Evolutionary conservation across 1,140 invertebrate species (phyloP).

Genomic region (Heliconius nattereri): DNA sequence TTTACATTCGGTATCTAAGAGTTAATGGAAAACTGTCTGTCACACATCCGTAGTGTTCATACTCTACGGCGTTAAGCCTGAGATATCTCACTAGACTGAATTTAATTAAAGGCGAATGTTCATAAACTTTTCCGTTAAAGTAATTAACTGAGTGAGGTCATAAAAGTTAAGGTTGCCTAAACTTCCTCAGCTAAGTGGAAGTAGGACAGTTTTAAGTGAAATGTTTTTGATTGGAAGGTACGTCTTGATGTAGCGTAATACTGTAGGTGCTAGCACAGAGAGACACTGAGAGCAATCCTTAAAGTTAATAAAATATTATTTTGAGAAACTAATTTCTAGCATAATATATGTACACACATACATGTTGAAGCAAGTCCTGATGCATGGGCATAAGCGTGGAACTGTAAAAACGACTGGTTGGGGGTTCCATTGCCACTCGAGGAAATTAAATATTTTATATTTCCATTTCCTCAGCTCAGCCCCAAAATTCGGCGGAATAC

Average conservation of each 20-base stretch:
- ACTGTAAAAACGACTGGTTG: too few species aligned
- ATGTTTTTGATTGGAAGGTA: conserved; percentile 7
- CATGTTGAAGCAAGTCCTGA: too few species aligned
- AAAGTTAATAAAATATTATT: too few species aligned
- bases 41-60: conserved; percentile 32
- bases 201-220: conserved; percentile 8
- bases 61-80: conserved; percentile 32
- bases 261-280: too few species aligned
- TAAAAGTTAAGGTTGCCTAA: conserved; percentile 34
- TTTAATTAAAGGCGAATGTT: conserved; percentile 34
- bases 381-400: too few species aligned
- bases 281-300: too few species aligned
- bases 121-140: conserved; percentile 31
- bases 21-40: conserved; percentile 41
- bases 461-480: too few species aligned
- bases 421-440: too few species aligned
- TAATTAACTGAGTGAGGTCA: conserved; percentile 31
- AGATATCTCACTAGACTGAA: conserved; percentile 39
- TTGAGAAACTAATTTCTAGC: too few species aligned
- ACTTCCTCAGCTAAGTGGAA: conserved; percentile 25
- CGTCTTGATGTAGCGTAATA: not conserved
- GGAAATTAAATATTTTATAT: too few species aligned
- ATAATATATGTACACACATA: too few species aligned
- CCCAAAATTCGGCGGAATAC: too few species aligned
- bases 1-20: conserved; percentile 42